Percentiles rank a stretch among this genome's conserved stretches.
phyloP scores from a whole-genome alignment of 2,888 invertebrate species.

The Tenthredo mesomela region DNA sequence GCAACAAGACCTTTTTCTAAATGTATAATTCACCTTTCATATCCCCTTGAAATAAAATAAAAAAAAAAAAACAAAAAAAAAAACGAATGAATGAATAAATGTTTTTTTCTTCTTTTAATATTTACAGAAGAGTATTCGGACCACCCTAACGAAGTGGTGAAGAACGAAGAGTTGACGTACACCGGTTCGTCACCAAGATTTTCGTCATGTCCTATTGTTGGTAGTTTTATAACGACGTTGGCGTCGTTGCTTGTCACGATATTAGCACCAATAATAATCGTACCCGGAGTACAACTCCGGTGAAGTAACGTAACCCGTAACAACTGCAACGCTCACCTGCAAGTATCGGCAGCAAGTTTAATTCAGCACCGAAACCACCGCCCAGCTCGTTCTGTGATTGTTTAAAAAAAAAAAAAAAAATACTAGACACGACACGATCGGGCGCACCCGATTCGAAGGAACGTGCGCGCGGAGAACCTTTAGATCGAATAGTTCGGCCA shows the following conservation, averaged over 20 bases:
- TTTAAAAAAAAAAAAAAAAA: too few species aligned
- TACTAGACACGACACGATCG: slow-evolving; percentile 10
- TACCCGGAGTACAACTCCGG: slow-evolving; percentile 31
- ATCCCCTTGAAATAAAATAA: too few species aligned
- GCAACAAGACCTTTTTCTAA: too few species aligned
- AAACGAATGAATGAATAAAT: not conserved
- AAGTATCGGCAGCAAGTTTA: slow-evolving; percentile 20
- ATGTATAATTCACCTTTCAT: too few species aligned
- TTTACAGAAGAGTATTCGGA: slow-evolving; percentile 90
- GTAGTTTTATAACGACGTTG: slow-evolving; percentile 59
- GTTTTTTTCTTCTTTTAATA: not conserved
- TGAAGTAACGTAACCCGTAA: slow-evolving; percentile 36
- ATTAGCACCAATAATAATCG: slow-evolving; percentile 4
- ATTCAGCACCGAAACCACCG: slow-evolving; percentile 6
- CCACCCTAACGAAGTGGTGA: slow-evolving; percentile 94
- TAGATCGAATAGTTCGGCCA: not conserved
- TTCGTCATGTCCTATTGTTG: slow-evolving; percentile 13
- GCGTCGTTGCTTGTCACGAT: slow-evolving; percentile 67
- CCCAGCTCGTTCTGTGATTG: slow-evolving; percentile 40
- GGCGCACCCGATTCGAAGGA: not conserved
- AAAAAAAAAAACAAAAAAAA: too few species aligned
- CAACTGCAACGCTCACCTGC: not conserved
- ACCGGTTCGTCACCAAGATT: slow-evolving; percentile 77
- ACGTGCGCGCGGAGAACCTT: not conserved
- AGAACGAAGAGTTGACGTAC: slow-evolving; percentile 94